Evolutionary conservation across 2,113 vertebrate species (phyloP), one percentile per base, ranked within the genome.

Genomic region (Cepphus grylle): DNA sequence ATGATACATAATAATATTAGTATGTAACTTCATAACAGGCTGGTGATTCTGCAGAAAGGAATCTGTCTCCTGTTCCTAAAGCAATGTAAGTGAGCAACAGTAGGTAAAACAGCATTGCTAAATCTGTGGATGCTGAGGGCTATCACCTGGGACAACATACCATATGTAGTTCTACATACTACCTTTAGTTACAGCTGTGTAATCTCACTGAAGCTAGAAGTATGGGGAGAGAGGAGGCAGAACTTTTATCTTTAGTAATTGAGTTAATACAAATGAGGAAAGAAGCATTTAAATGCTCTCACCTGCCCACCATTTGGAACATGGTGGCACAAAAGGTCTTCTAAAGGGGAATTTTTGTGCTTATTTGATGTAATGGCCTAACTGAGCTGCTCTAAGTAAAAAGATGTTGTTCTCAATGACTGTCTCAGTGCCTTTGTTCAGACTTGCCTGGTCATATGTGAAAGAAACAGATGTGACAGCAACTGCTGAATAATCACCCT

Each of bases 401-500:
- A 84, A 76, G 11, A 23, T 19, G 5, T 12, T 77, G 32, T 78
- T 86, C 26, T 87, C 26, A 22, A 3, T 72, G 21, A 47, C 49
- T 61, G 20, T 21, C 55, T 92, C 32, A 6, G 50, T 1, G 62
- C 63, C 52, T 93, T 86, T 72, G 62, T 85, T 83, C 40, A 58
- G 59, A 21, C 38, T 86, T 77, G 71, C 67, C 36, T 78, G 42
- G 90, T 92, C 81, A 73, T 67, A 7, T 62, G 82, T 19, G 4
- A 15, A 90, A 90, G 55, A 92, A 85, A 43, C 67, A 94, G 79
- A 94, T 90, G 86, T 78, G 63, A 83, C 69, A 88, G 85, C 79
- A 94, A 62, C 88, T 90, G 79, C 85, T 95, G 92, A 95, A 65
- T 94, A 96, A 94, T 91, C 65, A 55, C 86, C 20, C 63, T 42